Conservation (phyloP, 2,113 vertebrate genomes). For the Pleuronectes platessa region DNA sequence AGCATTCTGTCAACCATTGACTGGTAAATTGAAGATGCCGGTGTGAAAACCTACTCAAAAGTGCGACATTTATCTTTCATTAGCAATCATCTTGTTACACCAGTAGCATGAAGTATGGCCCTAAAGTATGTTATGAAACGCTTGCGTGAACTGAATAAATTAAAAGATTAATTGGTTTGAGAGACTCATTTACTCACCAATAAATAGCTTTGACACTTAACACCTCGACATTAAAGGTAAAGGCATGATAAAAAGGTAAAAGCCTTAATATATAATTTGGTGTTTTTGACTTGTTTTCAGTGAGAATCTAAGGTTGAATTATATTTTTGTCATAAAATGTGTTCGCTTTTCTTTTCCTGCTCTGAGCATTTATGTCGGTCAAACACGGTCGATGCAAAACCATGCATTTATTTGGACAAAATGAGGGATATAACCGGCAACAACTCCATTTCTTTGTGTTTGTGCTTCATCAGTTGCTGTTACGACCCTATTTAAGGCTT, state of each 20-base stretch:
- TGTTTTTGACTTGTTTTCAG: constrained; percentile 2
- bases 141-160: not conserved
- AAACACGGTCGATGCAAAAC: constrained; percentile 5
- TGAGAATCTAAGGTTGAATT: not conserved
- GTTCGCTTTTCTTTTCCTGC: too few species aligned
- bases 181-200: not conserved
- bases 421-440: not conserved
- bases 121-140: not conserved
- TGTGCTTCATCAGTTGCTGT: not conserved
- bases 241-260: not conserved
- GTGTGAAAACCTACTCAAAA: not conserved
- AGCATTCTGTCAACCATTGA: not conserved
- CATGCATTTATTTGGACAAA: constrained; percentile 21
- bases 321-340: constrained; percentile 9
- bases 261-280: too few species aligned
- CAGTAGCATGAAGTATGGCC: not conserved
- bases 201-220: not conserved
- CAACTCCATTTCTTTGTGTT: not conserved
- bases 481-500: too few species aligned
- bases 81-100: not conserved
- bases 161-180: not conserved
- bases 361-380: constrained; percentile 5
- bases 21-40: not conserved
- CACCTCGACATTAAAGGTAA: not conserved
- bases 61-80: too few species aligned